These are phyloP conservation scores for Drosophila parvula DNA, from an alignment of 1,140 invertebrate genomes.

Conservation along the genomic window DNA sequence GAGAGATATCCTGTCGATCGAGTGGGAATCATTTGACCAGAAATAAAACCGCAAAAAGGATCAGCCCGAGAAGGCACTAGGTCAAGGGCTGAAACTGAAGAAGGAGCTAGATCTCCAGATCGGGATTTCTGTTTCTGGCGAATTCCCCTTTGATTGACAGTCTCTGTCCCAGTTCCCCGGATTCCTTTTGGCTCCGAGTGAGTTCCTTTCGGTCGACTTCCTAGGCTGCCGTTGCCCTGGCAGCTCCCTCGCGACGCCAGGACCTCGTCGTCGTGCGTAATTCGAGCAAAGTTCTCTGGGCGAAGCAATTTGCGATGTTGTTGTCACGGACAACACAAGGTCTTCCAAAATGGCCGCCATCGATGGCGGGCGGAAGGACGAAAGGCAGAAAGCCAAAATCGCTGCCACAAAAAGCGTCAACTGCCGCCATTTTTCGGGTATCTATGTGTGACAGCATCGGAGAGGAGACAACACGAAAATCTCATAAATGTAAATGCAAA, in stretches of 20 bases:
- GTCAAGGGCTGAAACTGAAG: constrained; percentile 50
- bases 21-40: constrained; percentile 77
- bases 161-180: constrained; percentile 2
- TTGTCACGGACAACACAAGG: constrained; percentile 58
- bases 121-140: constrained; percentile 33
- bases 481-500: constrained; percentile 76
- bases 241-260: constrained; percentile 15
- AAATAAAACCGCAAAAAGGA: constrained; percentile 78
- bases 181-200: background rate
- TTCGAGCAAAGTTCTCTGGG: constrained; percentile 62
- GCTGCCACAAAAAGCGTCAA: constrained; percentile 34
- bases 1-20: constrained; percentile 60
- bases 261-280: constrained; percentile 40
- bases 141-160: constrained; percentile 70
- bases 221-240: constrained; percentile 12
- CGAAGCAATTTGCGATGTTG: constrained; percentile 72
- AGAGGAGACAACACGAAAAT: constrained; percentile 48
- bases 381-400: constrained; percentile 45
- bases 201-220: constrained; percentile 21
- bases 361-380: constrained; percentile 49
- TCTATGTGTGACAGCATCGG: constrained; percentile 65
- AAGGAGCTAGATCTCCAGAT: constrained; percentile 39
- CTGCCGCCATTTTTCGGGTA: constrained; percentile 60
- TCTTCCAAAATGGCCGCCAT: constrained; percentile 65
- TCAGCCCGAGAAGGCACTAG: constrained; percentile 66